Evolutionary conservation across 2,888 invertebrate genomes (phyloP), one percentile per base, ranked within the genome.

Genomic region (Steromphala cineraria): DNA sequence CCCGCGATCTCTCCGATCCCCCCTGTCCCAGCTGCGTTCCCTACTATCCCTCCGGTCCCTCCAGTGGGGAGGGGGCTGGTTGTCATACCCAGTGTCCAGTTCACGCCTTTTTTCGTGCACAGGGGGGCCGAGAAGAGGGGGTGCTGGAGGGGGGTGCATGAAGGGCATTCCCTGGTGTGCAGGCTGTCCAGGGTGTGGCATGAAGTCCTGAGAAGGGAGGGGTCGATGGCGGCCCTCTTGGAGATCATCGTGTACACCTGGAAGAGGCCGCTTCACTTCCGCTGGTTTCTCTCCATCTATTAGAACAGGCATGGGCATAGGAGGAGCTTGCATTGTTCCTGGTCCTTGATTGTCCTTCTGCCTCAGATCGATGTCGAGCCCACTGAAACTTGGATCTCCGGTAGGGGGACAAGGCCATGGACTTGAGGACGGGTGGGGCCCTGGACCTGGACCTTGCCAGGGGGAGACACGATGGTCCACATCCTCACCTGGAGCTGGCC

Each of bases 101-200:
- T 46, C 46, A 67, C 62, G 62, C 31, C 62, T 28, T 17, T 56
- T 21, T 78, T 46, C 78, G 46, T 40, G 40, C 46, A 62, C 53
- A 46, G 75, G 15, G 78, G 75, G 62, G 36, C 46, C 40, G 1
- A 21, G 4, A n/a, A 74, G 62, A 13, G 24, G 76, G 24, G 80
- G 82, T 15, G 75, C 75, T 62, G 83, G 78, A 15, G 82, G 78
- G n/a, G 74, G 53, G 2, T 24, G 24, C 62, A 62, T 8, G 28
- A 62, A 62, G 21, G 40, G 24, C 19, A 52, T 52, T 2, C 21
- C 74, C n/a, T 17, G 28, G 15, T 28, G n/a, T 53, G 15, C 36
- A 55, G 46, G 46, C 1, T 46, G 46, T 46, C 46, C 46, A 46
- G 46, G 13, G 46, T 76, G 53, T 21, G 53, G 31, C 76, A 71